Evolutionary conservation across 2,888 invertebrate species (phyloP), one percentile per base, ranked within the genome.

Genomic region (Dilophus febrilis): DNA sequence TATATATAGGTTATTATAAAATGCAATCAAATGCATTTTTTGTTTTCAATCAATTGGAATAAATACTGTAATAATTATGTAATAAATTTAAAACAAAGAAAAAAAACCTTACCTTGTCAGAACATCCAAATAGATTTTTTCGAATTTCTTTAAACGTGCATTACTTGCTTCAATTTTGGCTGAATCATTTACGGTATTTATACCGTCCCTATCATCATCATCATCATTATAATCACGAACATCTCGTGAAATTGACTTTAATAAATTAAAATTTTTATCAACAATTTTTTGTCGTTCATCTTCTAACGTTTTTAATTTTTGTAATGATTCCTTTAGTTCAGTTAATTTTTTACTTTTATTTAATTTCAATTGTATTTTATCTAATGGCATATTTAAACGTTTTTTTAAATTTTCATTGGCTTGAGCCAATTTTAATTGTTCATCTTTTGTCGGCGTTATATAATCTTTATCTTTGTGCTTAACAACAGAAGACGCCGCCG

Each of bases 21-120:
- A n/a, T n/a, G n/a, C n/a, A n/a, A n/a, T n/a, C n/a, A n/a, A n/a
- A n/a, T n/a, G n/a, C n/a, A n/a, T n/a, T n/a, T n/a, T n/a, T n/a
- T n/a, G n/a, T n/a, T n/a, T n/a, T n/a, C n/a, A n/a, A n/a, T n/a
- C n/a, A n/a, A n/a, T n/a, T n/a, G n/a, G n/a, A n/a, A n/a, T n/a
- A n/a, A n/a, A n/a, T n/a, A n/a, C n/a, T n/a, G n/a, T n/a, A n/a
- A n/a, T n/a, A n/a, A n/a, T n/a, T n/a, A n/a, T n/a, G n/a, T n/a
- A n/a, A n/a, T n/a, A n/a, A n/a, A n/a, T n/a, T n/a, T n/a, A n/a
- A n/a, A n/a, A n/a, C n/a, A n/a, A n/a, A n/a, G n/a, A n/a, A n/a
- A n/a, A n/a, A n/a, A n/a, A n/a, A n/a, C n/a, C n/a, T n/a, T n/a
- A 82, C 80, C 84, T 84, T 46, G 71, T 64, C 43, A 76, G 71